These are phyloP conservation scores for Steinernema carpocapsae DNA, from an alignment of 2,888 invertebrate species.

Conservation along the genomic window DNA sequence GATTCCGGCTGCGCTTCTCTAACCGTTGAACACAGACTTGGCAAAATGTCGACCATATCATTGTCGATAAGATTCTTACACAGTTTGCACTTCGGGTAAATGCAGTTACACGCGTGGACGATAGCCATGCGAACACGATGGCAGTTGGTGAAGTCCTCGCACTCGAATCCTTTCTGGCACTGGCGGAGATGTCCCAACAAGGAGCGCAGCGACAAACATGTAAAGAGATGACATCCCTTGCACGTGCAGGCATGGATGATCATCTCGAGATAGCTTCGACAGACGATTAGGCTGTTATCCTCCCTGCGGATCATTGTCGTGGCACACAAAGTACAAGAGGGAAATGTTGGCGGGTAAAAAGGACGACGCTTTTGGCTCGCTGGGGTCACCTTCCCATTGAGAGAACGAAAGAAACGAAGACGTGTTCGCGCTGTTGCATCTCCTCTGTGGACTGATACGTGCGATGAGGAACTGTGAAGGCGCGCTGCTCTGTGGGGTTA, in stretches of 20 bases:
- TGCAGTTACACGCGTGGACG: slow-evolving; percentile 20
- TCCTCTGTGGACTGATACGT: no score
- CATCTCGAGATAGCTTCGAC: background rate
- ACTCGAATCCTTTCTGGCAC: slow-evolving; percentile 4
- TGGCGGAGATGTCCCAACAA: background rate
- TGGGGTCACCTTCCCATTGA: no score
- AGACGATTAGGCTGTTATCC: background rate
- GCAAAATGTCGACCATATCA: slow-evolving; percentile 3
- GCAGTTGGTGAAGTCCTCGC: background rate
- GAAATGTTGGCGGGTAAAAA: no score
- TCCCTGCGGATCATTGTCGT: no score
- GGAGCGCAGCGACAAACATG: background rate
- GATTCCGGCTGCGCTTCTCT: background rate
- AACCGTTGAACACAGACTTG: background rate
- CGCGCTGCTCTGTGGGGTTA: no score
- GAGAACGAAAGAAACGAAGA: no score
- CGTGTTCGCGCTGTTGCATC: no score
- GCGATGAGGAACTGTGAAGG: no score
- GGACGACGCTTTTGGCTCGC: no score
- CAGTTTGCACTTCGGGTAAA: background rate
- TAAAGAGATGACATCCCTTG: background rate
- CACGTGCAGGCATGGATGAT: slow-evolving; percentile 13
- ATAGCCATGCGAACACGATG: slow-evolving; percentile 10
- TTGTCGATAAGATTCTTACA: background rate
- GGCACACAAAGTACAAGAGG: no score